These are phyloP conservation scores for Yasuhikotakia modesta DNA, from an alignment of 2,797 vertebrate species.

Conservation along the genomic window DNA sequence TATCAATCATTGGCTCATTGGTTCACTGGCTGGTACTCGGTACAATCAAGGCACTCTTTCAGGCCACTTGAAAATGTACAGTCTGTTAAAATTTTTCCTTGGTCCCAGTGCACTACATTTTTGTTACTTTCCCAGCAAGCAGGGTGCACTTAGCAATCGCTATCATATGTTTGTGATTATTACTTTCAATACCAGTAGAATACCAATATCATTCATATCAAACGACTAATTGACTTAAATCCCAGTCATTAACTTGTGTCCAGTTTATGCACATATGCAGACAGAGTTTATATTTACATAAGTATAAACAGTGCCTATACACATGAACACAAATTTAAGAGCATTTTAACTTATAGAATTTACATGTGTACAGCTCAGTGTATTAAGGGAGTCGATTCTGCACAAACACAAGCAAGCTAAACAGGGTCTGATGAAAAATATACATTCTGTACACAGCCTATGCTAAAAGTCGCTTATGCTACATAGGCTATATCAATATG, in stretches of 20 bases:
- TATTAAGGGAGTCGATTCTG: slow-evolving; percentile 49
- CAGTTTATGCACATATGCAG: slow-evolving; percentile 64
- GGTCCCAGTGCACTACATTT: slow-evolving; percentile 63
- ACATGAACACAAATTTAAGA: slow-evolving; percentile 58
- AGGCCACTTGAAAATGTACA: slow-evolving; percentile 69
- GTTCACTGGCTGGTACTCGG: slow-evolving; percentile 8
- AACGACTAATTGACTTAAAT: slow-evolving; percentile 41
- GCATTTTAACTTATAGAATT: slow-evolving; percentile 57
- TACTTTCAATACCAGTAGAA: no score
- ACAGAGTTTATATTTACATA: slow-evolving; percentile 45
- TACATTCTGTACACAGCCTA: slow-evolving; percentile 52
- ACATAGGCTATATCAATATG: slow-evolving; percentile 67
- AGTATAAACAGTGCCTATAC: slow-evolving; percentile 69
- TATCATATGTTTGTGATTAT: slow-evolving; percentile 64
- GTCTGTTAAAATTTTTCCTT: slow-evolving; percentile 68
- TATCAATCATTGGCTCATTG: slow-evolving; percentile 7
- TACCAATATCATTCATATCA: neutral
- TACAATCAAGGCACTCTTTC: slow-evolving; percentile 75
- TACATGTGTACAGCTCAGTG: slow-evolving; percentile 55
- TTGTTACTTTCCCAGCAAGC: slow-evolving; percentile 68
- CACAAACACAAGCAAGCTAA: slow-evolving; percentile 55
- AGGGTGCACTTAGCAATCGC: slow-evolving; percentile 53
- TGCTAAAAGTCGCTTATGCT: slow-evolving; percentile 18
- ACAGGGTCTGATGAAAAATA: slow-evolving; percentile 54
- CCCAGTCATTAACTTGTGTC: slow-evolving; percentile 35